Percentiles rank a stretch among this genome's conserved stretches.
phyloP scores from a whole-genome alignment of 1,140 invertebrate species.

The Sminthurinus signatus region DNA sequence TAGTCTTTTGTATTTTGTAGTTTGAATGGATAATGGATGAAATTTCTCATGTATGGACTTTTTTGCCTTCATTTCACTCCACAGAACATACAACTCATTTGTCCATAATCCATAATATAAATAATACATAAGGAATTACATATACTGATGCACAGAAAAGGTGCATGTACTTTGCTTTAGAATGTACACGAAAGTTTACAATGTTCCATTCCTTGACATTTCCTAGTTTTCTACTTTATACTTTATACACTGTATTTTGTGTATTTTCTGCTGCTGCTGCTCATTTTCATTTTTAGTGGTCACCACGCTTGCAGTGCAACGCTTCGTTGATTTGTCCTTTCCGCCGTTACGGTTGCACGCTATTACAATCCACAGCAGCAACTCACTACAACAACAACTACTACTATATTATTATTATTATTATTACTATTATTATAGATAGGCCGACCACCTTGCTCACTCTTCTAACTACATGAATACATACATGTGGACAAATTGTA shows the following conservation, averaged over 20 bases:
- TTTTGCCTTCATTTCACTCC: too few species aligned
- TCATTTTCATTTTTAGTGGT: not conserved
- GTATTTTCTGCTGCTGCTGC: slow-evolving; percentile 1
- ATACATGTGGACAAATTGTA: not conserved
- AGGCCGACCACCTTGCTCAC: not conserved
- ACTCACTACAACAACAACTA: too few species aligned
- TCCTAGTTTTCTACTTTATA: slow-evolving; percentile 11
- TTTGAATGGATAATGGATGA: too few species aligned
- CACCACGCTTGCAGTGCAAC: slow-evolving; percentile 2
- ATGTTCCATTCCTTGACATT: not conserved
- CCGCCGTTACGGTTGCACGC: slow-evolving; percentile 6
- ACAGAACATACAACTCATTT: too few species aligned
- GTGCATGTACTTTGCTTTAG: too few species aligned
- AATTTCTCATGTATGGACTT: too few species aligned
- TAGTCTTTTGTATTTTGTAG: too few species aligned
- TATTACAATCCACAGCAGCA: not conserved
- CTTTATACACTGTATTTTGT: not conserved
- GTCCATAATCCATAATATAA: too few species aligned
- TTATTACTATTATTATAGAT: not conserved
- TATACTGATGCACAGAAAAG: too few species aligned
- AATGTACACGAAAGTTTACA: too few species aligned
- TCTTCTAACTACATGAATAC: too few species aligned
- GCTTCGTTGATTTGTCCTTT: slow-evolving; percentile 7
- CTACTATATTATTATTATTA: not conserved
- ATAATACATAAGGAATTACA: too few species aligned